phyloP scores from a whole-genome alignment of 2,888 invertebrate species.

The Yponomeuta plumbellus region DNA sequence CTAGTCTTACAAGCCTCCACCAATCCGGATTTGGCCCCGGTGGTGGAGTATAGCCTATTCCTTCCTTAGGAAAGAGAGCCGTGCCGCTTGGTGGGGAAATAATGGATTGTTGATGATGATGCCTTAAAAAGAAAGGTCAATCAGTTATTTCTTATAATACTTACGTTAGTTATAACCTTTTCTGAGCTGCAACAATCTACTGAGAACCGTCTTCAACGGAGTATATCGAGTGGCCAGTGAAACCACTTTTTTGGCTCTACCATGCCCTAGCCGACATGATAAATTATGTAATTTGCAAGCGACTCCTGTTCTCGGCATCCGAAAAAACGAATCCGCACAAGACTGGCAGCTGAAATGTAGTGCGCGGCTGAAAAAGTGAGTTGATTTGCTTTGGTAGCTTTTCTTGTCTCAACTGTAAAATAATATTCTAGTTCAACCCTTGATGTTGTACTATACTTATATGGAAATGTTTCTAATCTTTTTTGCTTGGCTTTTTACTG shows the following conservation, averaged over 20 bases:
- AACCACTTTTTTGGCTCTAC: background rate
- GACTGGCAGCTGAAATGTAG: constrained; percentile 14
- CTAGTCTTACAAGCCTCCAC: too few species aligned
- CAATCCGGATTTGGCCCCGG: too few species aligned
- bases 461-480: background rate
- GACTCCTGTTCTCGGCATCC: constrained; percentile 20
- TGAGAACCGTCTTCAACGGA: too few species aligned
- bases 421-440: background rate
- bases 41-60: too few species aligned
- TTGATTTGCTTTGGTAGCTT: background rate
- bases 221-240: background rate
- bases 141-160: too few species aligned
- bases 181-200: too few species aligned
- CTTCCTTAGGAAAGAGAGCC: too few species aligned
- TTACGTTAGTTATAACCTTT: too few species aligned
- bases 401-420: background rate
- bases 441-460: background rate
- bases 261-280: constrained; percentile 21
- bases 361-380: background rate
- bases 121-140: too few species aligned
- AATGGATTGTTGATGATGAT: too few species aligned
- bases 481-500: background rate
- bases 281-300: constrained; percentile 24
- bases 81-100: too few species aligned
- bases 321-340: constrained; percentile 19